Percentiles rank a stretch among this genome's conserved stretches.
Evolutionary conservation across 2,113 vertebrate species (phyloP).

Genomic region (Protomyctophum bolini): DNA sequence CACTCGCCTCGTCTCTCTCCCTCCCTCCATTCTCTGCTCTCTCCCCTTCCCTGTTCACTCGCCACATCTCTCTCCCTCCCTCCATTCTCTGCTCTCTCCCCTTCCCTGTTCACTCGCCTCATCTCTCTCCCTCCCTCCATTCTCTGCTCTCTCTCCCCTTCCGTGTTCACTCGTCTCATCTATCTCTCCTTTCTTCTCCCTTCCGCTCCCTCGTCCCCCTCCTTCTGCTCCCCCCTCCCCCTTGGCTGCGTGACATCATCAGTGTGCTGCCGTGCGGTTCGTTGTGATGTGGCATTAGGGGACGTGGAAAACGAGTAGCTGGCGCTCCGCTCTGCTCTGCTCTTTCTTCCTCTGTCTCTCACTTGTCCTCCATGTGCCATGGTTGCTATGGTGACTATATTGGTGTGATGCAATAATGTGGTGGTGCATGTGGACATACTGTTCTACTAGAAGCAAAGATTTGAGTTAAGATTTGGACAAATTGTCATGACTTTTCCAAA

Average conservation of each 20-base stretch:
- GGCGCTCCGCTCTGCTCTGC: constrained; percentile 44
- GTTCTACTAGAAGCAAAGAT: no score
- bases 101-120: not conserved
- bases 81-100: not conserved
- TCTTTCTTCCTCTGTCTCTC: not conserved
- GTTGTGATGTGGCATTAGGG: constrained; percentile 67
- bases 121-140: not conserved
- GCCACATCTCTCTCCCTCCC: not conserved
- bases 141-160: not conserved
- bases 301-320: constrained; percentile 68
- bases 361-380: constrained; percentile 39
- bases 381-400: constrained; percentile 49
- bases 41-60: not conserved
- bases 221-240: not conserved
- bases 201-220: not conserved
- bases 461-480: no score
- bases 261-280: constrained; percentile 42
- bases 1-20: not conserved
- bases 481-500: no score
- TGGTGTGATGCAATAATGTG: constrained; percentile 23
- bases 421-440: not conserved
- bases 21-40: not conserved
- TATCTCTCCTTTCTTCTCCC: not conserved
- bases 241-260: constrained; percentile 67
- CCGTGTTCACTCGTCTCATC: not conserved